Evolutionary conservation across 2,113 vertebrate genomes (phyloP).

Genomic region (Ctenodactylus gundi): DNA sequence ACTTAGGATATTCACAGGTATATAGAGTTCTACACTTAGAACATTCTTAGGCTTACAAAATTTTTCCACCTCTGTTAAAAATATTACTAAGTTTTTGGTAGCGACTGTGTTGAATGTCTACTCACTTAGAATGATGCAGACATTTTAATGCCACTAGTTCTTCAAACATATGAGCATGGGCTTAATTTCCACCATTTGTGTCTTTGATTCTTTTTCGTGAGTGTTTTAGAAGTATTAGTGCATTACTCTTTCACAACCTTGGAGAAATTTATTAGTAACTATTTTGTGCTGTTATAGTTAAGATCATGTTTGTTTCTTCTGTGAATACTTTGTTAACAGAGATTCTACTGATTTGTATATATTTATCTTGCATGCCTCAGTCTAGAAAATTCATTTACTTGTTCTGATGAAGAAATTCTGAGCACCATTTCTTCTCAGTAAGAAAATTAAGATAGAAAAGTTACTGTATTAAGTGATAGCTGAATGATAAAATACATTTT

Average conservation of each 20-base stretch:
- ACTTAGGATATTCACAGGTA: too few relatives aligned
- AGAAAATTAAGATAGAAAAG: background rate
- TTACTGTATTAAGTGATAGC: too few relatives aligned
- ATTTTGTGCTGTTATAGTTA: background rate
- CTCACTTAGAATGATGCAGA: background rate
- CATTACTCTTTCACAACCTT: background rate
- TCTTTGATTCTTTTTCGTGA: background rate
- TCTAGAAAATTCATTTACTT: background rate
- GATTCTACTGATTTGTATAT: background rate
- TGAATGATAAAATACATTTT: too few relatives aligned
- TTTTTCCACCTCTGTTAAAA: background rate
- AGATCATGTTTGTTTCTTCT: background rate
- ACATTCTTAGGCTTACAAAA: too few relatives aligned
- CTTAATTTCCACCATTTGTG: background rate
- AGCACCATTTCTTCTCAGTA: too few relatives aligned
- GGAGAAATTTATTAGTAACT: background rate
- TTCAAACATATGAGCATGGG: background rate
- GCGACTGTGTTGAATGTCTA: background rate
- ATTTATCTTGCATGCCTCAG: background rate
- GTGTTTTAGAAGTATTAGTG: background rate
- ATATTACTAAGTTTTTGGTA: background rate
- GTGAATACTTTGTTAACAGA: background rate
- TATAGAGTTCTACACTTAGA: too few relatives aligned
- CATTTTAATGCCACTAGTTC: background rate
- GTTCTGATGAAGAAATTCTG: background rate